Percentiles rank a stretch among this genome's conserved stretches.
These are phyloP conservation scores for Haliaeetus leucogaster DNA, from an alignment of 2,113 vertebrate genomes.

Conservation along the genomic window DNA sequence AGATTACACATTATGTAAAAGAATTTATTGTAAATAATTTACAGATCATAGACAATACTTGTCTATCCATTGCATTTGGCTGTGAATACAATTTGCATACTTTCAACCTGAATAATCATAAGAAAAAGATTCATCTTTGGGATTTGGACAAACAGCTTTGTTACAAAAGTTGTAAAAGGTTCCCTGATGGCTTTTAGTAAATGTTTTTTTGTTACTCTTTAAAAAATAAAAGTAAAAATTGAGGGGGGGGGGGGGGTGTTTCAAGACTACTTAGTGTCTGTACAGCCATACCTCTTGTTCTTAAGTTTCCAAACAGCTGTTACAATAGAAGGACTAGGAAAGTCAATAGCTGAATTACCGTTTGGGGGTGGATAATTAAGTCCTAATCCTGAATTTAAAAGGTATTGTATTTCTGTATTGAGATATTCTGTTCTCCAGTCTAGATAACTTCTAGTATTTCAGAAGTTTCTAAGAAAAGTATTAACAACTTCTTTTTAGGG, in stretches of 20 bases:
- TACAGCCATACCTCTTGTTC: background rate
- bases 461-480: background rate
- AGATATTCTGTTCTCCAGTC: background rate
- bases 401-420: background rate
- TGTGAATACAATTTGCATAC: background rate
- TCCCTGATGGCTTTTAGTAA: background rate
- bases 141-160: background rate
- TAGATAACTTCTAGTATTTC: background rate
- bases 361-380: background rate
- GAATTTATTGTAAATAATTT: background rate
- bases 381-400: background rate
- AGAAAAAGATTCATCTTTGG: background rate
- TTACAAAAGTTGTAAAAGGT: background rate
- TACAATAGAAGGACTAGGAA: background rate
- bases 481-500: background rate
- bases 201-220: background rate
- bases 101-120: background rate
- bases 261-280: background rate
- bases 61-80: background rate
- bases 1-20: background rate
- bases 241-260: background rate
- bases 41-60: background rate
- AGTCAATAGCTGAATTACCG: background rate
- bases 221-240: background rate
- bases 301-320: background rate